phyloP scores from a whole-genome alignment of 2,888 invertebrate genomes.

The Caenorhabditis japonica region DNA sequence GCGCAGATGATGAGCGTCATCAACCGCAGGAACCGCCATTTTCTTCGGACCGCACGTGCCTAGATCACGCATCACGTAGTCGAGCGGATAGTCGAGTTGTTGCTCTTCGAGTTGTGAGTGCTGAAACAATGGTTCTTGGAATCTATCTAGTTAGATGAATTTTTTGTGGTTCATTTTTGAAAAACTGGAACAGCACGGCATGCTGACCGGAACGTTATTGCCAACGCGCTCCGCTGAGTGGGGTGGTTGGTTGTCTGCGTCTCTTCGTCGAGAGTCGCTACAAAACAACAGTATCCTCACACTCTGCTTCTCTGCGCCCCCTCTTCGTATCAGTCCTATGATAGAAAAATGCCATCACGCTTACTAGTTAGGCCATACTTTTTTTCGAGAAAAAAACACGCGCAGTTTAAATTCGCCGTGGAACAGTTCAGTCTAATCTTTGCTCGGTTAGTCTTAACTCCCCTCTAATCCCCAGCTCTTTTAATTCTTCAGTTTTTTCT shows the following conservation, averaged over 20 bases:
- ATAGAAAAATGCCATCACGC: too few species aligned
- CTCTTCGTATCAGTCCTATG: too few species aligned
- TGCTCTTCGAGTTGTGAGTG: slow-evolving; percentile 55
- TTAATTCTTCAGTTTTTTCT: not conserved
- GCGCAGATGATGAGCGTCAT: slow-evolving; percentile 43
- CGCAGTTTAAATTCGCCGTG: too few species aligned
- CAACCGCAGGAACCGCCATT: slow-evolving; percentile 14
- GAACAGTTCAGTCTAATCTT: too few species aligned
- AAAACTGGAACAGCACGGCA: not conserved
- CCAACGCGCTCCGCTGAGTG: too few species aligned
- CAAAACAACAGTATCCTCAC: too few species aligned
- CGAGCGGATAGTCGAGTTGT: slow-evolving; percentile 53
- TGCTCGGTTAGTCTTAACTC: too few species aligned
- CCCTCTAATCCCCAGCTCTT: not conserved
- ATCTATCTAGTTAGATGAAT: not conserved
- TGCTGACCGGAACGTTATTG: not conserved
- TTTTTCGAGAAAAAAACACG: too few species aligned
- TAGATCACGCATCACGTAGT: slow-evolving; percentile 51
- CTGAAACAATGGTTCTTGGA: slow-evolving; percentile 30
- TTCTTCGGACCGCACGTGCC: slow-evolving; percentile 36
- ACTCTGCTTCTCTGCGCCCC: too few species aligned
- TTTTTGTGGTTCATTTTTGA: not conserved
- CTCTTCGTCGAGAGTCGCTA: too few species aligned
- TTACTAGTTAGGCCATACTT: too few species aligned
- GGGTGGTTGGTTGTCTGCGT: too few species aligned